These are phyloP conservation scores for Oncorhynchus nerka DNA, from an alignment of 2,113 vertebrate genomes.

Conservation along the genomic window DNA sequence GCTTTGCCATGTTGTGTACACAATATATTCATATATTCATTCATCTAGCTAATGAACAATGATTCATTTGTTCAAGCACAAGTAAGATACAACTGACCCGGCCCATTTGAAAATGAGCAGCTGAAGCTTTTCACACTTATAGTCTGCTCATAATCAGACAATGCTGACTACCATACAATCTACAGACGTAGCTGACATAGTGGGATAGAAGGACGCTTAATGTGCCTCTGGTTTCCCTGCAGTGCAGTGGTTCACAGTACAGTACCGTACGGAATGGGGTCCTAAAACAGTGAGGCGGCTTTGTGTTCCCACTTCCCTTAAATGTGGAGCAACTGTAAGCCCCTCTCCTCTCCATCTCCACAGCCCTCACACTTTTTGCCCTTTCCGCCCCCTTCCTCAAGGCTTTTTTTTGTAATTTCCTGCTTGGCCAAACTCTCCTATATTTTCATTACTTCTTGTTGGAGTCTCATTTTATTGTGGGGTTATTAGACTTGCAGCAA, in stretches of 20 bases:
- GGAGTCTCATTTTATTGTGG: conserved; percentile 62
- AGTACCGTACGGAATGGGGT: conserved; percentile 45
- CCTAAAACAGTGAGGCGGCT: conserved; percentile 65
- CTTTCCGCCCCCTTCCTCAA: conserved; percentile 47
- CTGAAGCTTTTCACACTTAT: neutral
- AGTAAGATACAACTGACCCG: neutral
- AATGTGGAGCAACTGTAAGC: conserved; percentile 64
- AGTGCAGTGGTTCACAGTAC: conserved; percentile 35
- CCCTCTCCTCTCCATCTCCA: conserved; percentile 32
- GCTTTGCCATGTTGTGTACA: neutral
- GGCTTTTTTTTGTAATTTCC: conserved; percentile 72
- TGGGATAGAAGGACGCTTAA: conserved; percentile 42
- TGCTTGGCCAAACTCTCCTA: conserved; percentile 61
- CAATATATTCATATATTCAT: neutral
- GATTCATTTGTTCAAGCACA: neutral
- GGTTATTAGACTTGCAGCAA: conserved; percentile 63
- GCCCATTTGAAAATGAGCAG: neutral
- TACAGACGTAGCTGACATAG: neutral
- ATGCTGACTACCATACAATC: neutral
- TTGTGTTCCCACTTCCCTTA: conserved; percentile 61
- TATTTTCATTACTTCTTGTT: conserved; percentile 71
- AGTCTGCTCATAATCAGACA: neutral
- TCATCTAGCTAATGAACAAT: neutral
- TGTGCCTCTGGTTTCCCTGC: conserved; percentile 45
- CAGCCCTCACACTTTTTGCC: conserved; percentile 5